These are phyloP conservation scores for Zeugodacus cucurbitae DNA, from an alignment of 1,140 invertebrate species.

Conservation along the genomic window DNA sequence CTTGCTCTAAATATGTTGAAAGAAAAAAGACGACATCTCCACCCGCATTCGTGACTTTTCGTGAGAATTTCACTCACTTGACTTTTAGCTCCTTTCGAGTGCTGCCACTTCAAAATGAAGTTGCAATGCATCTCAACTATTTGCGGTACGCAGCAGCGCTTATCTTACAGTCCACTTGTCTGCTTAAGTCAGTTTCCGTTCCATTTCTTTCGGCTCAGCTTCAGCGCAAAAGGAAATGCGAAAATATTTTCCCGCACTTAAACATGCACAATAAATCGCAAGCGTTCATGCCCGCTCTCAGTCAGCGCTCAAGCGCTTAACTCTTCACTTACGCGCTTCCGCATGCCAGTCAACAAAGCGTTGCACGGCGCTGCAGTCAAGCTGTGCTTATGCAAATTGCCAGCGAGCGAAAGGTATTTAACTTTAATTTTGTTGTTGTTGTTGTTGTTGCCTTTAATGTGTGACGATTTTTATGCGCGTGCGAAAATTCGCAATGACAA, in stretches of 20 bases:
- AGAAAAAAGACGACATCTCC: not conserved
- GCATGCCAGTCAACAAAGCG: conserved; percentile 1
- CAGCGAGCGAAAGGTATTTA: not conserved
- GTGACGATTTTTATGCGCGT: conserved; percentile 30
- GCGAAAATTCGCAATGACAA: not conserved
- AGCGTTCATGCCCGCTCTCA: not conserved
- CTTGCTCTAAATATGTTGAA: not conserved
- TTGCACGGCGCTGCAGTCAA: not conserved
- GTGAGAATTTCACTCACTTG: not conserved
- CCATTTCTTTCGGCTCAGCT: not conserved
- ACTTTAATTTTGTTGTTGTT: not conserved
- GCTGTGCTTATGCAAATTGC: not conserved
- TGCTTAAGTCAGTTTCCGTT: conserved; percentile 1
- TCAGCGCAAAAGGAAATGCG: not conserved
- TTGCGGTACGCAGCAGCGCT: not conserved
- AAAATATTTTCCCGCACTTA: not conserved
- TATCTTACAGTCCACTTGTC: not conserved
- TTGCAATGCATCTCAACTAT: not conserved
- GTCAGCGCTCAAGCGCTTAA: not conserved
- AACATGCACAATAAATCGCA: conserved; percentile 7
- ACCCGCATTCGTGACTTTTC: conserved; percentile 3
- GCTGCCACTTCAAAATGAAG: not conserved
- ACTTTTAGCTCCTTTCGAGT: not conserved
- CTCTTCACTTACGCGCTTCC: conserved; percentile 16
- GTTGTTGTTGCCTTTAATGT: no score